Evolutionary conservation across 1,140 invertebrate genomes (phyloP).

Genomic region (Zaprionus davidi): DNA sequence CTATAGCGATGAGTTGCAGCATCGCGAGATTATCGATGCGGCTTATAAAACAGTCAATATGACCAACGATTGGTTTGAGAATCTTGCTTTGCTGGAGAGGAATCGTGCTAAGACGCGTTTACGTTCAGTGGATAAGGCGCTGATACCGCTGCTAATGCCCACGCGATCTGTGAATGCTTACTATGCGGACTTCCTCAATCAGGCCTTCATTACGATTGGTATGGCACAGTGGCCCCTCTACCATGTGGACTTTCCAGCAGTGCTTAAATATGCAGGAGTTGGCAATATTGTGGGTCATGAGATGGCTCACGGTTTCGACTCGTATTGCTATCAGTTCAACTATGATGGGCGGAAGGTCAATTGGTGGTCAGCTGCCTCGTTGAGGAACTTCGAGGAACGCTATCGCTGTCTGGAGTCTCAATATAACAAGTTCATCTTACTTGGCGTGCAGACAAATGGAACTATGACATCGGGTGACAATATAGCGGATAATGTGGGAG

Average conservation of each 20-base stretch:
- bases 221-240: constrained; percentile 78
- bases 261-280: constrained; percentile 87
- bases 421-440: constrained; percentile 86
- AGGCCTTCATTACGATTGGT: constrained; percentile 82
- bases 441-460: constrained; percentile 88
- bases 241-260: constrained; percentile 58
- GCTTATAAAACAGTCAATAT: constrained; percentile 61
- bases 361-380: constrained; percentile 93
- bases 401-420: constrained; percentile 95
- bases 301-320: constrained; percentile 89
- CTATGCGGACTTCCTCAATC: constrained; percentile 76
- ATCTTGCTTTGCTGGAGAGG: constrained; percentile 54
- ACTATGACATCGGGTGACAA: constrained; percentile 93
- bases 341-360: constrained; percentile 89
- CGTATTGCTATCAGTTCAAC: constrained; percentile 91
- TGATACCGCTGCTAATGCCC: constrained; percentile 69
- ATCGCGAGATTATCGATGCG: constrained; percentile 59
- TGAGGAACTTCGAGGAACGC: constrained; percentile 88
- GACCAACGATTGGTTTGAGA: constrained; percentile 59
- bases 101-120: constrained; percentile 56
- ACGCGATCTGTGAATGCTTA: constrained; percentile 76
- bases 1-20: constrained; percentile 73
- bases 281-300: constrained; percentile 90
- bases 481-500: constrained; percentile 95
- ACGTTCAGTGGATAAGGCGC: constrained; percentile 66